A percentile compares a stretch with the other conserved stretches of the same genome.
phyloP scores from a whole-genome alignment of 2,797 vertebrate genomes.

The Alcedo quadribrachys region DNA sequence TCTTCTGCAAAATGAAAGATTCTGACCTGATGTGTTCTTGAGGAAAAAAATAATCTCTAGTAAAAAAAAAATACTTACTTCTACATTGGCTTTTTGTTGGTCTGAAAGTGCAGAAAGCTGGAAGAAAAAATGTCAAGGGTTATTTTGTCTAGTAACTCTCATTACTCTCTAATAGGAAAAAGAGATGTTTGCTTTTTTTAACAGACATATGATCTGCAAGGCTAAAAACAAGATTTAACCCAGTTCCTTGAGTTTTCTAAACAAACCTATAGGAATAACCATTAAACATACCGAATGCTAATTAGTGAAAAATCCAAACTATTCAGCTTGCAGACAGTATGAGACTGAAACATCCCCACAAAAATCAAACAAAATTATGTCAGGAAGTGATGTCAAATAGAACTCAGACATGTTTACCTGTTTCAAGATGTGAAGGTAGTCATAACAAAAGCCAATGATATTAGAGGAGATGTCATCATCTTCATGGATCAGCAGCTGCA shows the following conservation, averaged over 20 bases:
- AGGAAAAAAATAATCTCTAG: neutral
- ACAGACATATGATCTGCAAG: neutral
- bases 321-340: neutral
- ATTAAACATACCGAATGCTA: neutral
- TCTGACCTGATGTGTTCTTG: neutral
- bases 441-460: constrained; percentile 96
- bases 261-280: neutral
- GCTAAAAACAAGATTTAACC: neutral
- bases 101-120: constrained; percentile 91
- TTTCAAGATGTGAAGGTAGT: constrained; percentile 97
- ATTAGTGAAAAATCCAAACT: neutral
- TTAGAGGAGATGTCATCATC: constrained; percentile 98
- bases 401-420: constrained; percentile 81
- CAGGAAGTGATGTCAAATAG: neutral
- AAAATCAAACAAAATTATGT: neutral
- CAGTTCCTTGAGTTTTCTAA: neutral
- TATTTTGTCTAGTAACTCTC: constrained; percentile 15
- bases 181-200: neutral
- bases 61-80: constrained; percentile 81
- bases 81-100: constrained; percentile 91
- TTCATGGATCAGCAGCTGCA: constrained; percentile 92
- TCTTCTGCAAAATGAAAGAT: neutral
- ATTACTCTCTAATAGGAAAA: neutral
- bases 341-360: neutral
- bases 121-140: constrained; percentile 41